Evolutionary conservation across 2,888 invertebrate genomes (phyloP), one percentile per base, ranked within the genome.

Genomic region (Philopedon plagiatum): DNA sequence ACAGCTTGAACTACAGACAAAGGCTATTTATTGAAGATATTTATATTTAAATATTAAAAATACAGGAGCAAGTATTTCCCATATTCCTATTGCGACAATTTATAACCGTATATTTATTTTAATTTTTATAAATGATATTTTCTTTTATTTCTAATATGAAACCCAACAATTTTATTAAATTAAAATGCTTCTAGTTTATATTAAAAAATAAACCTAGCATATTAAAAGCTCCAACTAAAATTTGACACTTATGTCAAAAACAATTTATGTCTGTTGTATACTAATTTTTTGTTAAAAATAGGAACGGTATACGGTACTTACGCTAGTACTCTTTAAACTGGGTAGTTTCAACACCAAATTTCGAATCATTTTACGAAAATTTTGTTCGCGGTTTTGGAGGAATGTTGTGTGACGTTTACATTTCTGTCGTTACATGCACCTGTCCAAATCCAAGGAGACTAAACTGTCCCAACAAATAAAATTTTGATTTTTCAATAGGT

Each of bases 301-400:
- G 9, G 15, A 60, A 60, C 26, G 41, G 8, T 5, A 1, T 26
- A 26, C 13, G 5, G 21, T 49, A 71, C 71, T 66, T 72, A 72
- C 71, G 57, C 62, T 72, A 34, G 56, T 41, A 34, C 41, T 34
- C 23, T 57, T 71, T 26, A 76, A 39, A 44, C 66, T 67, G 54
- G 77, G 75, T 54, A 78, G 72, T 76, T 74, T 77, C 18, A 60
- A 62, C 37, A 76, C 70, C 46, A 77, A 61, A 66, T 73, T 71
- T 65, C 78, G 77, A 57, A 77, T 64, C 78, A 78, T 78, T 74
- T 72, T 78, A 78, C 78, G 65, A 66, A 76, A 78, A 78, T 78
- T 78, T 78, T 68, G 77, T 46, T 21, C 54, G 9, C 51, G 4
- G 21, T 62, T 62, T 54, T 51, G 26, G 9, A 32, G 34, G 44